These are phyloP conservation scores for Tetranychus cinnabarinus DNA, from an alignment of 1,140 invertebrate species.

Conservation along the genomic window DNA sequence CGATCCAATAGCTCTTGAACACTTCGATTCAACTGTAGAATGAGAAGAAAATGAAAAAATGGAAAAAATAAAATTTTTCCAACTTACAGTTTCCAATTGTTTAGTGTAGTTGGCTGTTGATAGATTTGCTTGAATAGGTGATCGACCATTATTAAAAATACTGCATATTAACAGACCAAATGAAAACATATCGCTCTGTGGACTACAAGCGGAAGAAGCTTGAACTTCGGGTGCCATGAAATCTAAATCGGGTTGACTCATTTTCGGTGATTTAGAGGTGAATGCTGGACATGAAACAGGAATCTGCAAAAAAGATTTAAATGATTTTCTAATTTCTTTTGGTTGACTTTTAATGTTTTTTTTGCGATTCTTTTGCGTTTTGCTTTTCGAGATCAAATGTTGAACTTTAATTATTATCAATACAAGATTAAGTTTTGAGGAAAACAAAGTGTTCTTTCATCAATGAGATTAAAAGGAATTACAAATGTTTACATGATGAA, in stretches of 20 bases:
- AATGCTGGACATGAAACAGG: conserved; percentile 26
- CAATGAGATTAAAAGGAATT: too few relatives aligned
- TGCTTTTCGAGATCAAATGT: too few relatives aligned
- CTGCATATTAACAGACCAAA: conserved; percentile 74
- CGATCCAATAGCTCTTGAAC: conserved; percentile 46
- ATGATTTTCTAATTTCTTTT: neutral
- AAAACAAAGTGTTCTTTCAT: too few relatives aligned
- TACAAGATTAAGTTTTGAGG: too few relatives aligned
- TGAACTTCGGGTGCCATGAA: conserved; percentile 78
- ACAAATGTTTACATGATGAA: too few relatives aligned
- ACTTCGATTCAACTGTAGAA: conserved; percentile 44
- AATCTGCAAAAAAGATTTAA: neutral
- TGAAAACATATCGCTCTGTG: conserved; percentile 81
- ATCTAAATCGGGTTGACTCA: conserved; percentile 76
- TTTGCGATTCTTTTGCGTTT: too few relatives aligned
- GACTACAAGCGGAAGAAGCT: conserved; percentile 48
- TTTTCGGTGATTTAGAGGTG: conserved; percentile 62
- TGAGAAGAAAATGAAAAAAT: too few relatives aligned
- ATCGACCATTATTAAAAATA: conserved; percentile 63
- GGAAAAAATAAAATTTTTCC: too few relatives aligned
- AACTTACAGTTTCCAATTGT: conserved; percentile 65
- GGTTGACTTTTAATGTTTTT: neutral
- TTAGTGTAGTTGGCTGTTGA: conserved; percentile 62
- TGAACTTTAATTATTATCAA: too few relatives aligned
- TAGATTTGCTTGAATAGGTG: conserved; percentile 59